Evolutionary conservation across 2,888 invertebrate genomes (phyloP).

Genomic region (Caenorhabditis japonica): DNA sequence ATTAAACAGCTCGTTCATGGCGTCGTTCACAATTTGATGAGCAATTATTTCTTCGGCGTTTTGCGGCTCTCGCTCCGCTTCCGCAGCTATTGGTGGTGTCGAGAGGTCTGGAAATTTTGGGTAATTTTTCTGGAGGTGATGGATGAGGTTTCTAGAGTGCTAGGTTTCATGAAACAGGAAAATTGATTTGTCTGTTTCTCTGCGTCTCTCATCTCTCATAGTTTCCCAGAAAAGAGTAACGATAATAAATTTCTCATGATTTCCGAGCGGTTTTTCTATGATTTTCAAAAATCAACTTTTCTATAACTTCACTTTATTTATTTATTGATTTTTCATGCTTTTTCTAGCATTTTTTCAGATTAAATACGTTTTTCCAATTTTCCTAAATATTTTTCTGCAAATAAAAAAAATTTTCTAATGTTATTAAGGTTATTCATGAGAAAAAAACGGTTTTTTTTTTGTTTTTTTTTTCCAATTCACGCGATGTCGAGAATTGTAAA

Average conservation of each 20-base stretch:
- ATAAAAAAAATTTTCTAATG: not conserved
- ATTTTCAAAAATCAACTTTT: too few species aligned
- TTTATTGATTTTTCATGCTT: not conserved
- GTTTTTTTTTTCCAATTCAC: too few species aligned
- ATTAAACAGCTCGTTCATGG: conserved; percentile 61
- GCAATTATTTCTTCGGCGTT: conserved; percentile 58
- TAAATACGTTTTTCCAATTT: not conserved
- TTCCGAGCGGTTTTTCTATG: too few species aligned
- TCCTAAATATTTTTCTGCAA: not conserved
- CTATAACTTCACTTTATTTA: not conserved
- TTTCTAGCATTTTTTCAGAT: not conserved
- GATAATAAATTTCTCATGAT: too few species aligned
- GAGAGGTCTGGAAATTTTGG: not conserved
- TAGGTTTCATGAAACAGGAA: too few species aligned
- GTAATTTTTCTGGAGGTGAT: conserved; percentile 3
- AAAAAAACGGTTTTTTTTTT: conserved; percentile 4
- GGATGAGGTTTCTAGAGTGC: too few species aligned
- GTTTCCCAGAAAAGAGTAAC: too few species aligned
- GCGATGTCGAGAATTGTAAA: too few species aligned
- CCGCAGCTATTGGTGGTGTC: not conserved
- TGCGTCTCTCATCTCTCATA: too few species aligned
- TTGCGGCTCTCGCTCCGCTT: conserved; percentile 17
- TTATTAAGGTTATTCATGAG: too few species aligned
- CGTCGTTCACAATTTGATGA: conserved; percentile 58
- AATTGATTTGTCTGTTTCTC: too few species aligned